Evolutionary conservation across 1,140 invertebrate species (phyloP), one percentile per base, ranked within the genome.

Genomic region (Drosophila grimshawi): DNA sequence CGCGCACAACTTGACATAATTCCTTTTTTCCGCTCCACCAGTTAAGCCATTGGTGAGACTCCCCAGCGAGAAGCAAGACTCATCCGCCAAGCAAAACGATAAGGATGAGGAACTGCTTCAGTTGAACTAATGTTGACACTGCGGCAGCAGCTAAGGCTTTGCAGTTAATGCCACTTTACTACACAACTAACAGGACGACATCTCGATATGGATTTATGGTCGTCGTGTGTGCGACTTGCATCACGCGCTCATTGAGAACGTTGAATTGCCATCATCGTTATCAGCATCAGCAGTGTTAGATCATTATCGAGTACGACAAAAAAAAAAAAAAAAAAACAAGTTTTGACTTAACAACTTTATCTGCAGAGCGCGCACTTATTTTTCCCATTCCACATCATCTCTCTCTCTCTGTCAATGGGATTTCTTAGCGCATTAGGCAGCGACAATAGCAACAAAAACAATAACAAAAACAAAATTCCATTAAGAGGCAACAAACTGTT

Each of bases 1-100:
- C 83, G 85, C 85, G 70, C 80, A 75, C 83, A 88, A 89, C 83
- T 89, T 88, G 83, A 88, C 85, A 85, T 88, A 88, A 88, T 88
- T 89, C 77, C 80, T 82, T 70, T 82, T 77, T 80, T 88, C 77
- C 77, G 77, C 77, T 75, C 70, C 62, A 55, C 37, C 75, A 61
- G 56, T 75, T 52, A 65, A 59, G 45, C 61, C 45, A 61, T 52
- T 35, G 51, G 41, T 57, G 27, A 55, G 53, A 69, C 56, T 32
- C 29, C 48, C 39, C 27, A 64, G 19, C 45, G 27, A 27, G 33
- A 45, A 41, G 29, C 39, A 39, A 41, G 55, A 46, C 64, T 39
- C 35, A 56, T 49, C 48, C 41, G 27, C 10, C n/a, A 41, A 19
- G 52, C 19, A 39, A 55, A 39, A 1, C 56, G 35, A 3, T 10